A percentile compares a stretch with the other conserved stretches of the same genome.
These are phyloP conservation scores for Oxystoma pomonae DNA, from an alignment of 2,888 invertebrate genomes.

Conservation along the genomic window DNA sequence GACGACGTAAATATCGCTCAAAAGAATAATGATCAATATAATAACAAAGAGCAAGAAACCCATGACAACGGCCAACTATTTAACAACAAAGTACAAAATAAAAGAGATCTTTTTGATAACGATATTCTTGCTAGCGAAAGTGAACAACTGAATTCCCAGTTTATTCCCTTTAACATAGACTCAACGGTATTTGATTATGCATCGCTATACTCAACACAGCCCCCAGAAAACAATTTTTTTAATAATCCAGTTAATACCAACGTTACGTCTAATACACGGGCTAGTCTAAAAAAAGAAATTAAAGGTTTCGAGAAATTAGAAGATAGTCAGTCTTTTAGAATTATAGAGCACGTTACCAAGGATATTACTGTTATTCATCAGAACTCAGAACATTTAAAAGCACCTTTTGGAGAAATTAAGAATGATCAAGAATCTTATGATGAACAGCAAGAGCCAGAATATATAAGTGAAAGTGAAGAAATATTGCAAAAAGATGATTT, in stretches of 20 bases:
- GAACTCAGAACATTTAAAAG: neutral
- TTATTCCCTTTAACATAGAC: neutral
- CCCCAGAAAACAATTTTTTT: neutral
- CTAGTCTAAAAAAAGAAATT: neutral
- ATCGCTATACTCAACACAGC: neutral
- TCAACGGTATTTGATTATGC: neutral
- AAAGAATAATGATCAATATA: conserved; percentile 1
- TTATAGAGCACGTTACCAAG: neutral
- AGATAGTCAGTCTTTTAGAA: neutral
- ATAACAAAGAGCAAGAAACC: too few relatives aligned
- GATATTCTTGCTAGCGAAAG: conserved; percentile 5
- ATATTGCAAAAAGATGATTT: too few relatives aligned
- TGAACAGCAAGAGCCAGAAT: too few relatives aligned
- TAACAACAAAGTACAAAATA: too few relatives aligned
- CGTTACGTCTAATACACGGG: neutral
- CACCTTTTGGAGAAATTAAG: neutral
- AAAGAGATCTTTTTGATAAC: neutral
- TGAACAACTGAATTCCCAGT: too few relatives aligned
- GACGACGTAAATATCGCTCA: conserved; percentile 5
- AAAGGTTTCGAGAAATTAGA: neutral
- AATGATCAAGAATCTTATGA: neutral
- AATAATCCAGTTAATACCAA: neutral
- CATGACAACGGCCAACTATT: too few relatives aligned
- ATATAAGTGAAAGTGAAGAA: too few relatives aligned
- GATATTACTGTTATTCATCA: neutral